Conservation (phyloP, 2,113 vertebrate species). For the Murina feae region DNA sequence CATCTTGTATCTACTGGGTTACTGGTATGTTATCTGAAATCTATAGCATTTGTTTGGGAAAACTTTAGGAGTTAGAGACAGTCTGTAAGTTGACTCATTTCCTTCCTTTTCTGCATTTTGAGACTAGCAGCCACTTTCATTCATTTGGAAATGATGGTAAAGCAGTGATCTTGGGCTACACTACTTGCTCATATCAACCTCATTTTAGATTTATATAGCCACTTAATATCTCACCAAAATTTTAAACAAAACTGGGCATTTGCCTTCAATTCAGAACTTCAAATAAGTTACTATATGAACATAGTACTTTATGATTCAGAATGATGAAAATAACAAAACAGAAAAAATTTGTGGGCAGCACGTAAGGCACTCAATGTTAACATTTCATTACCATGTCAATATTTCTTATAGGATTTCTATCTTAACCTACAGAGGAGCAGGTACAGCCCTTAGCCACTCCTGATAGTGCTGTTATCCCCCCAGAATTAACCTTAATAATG, state of each 20-base stretch:
- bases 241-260: slow-evolving; percentile 27
- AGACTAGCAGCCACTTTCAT: background rate
- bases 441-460: background rate
- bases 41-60: background rate
- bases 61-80: background rate
- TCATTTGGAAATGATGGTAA: background rate
- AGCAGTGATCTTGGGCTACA: background rate
- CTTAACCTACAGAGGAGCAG: background rate
- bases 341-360: background rate
- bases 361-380: background rate
- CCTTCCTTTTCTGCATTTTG: background rate
- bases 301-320: slow-evolving; percentile 20
- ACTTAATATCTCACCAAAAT: background rate
- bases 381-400: background rate
- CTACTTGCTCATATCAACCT: background rate
- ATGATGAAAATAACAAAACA: slow-evolving; percentile 27
- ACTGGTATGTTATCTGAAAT: background rate
- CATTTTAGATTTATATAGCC: background rate
- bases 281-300: slow-evolving; percentile 16
- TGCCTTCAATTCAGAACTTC: slow-evolving; percentile 33
- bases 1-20: background rate
- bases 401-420: background rate
- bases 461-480: background rate
- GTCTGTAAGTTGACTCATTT: background rate
- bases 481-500: slow-evolving; percentile 19